phyloP scores from a whole-genome alignment of 92 coral and sea anemone genomes.

The Zoanthus gigantus region DNA sequence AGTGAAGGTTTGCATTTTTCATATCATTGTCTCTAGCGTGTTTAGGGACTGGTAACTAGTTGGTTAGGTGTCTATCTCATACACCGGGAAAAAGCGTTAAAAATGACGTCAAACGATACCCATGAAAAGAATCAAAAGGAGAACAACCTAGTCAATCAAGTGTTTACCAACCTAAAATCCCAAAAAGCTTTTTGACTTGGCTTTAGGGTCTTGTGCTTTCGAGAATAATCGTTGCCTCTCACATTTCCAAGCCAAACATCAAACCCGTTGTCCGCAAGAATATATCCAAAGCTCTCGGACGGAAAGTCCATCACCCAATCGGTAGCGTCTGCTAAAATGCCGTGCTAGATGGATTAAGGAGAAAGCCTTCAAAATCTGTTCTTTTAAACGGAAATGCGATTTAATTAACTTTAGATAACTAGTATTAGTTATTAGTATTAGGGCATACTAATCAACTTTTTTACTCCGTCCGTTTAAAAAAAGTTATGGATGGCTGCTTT shows the following conservation, averaged over 20 bases:
- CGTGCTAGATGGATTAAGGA: slow-evolving; percentile 81
- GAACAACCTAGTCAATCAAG: background rate
- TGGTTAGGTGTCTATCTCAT: no score
- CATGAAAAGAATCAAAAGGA: no score
- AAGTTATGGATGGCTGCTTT: no score
- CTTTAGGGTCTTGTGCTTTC: slow-evolving; percentile 66
- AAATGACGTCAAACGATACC: no score
- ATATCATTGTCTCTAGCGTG: no score
- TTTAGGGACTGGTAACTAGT: no score
- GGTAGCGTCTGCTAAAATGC: slow-evolving; percentile 84
- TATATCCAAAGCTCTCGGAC: slow-evolving; percentile 82
- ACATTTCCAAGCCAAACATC: slow-evolving; percentile 98
- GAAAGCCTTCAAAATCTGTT: background rate
- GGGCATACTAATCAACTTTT: no score
- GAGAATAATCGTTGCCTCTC: slow-evolving; percentile 92
- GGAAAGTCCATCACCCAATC: slow-evolving; percentile 78
- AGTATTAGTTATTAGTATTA: background rate
- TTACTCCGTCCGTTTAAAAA: no score
- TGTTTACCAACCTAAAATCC: slow-evolving; percentile 86
- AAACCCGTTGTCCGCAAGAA: slow-evolving; percentile 92
- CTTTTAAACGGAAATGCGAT: background rate
- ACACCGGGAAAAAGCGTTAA: no score
- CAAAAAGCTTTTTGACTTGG: slow-evolving; percentile 82
- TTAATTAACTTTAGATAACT: background rate
- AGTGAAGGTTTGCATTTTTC: no score